phyloP scores from a whole-genome alignment of 2,113 vertebrate species.

The human region DNA sequence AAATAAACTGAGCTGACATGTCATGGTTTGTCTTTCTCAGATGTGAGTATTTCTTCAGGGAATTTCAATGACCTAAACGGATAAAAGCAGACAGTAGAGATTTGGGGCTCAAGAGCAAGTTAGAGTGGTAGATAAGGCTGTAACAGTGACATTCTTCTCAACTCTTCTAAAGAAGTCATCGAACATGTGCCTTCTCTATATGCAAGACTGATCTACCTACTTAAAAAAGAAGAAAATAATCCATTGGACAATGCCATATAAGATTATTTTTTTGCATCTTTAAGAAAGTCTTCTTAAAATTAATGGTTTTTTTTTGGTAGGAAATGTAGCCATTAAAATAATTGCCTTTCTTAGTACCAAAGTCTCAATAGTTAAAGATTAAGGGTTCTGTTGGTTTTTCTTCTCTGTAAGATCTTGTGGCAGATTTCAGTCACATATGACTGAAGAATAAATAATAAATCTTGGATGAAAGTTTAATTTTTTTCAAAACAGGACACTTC shows the following conservation, averaged over 20 bases:
- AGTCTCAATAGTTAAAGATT: background rate
- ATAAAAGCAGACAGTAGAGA: background rate
- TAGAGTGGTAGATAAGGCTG: background rate
- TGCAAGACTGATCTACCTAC: background rate
- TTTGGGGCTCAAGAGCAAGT: background rate
- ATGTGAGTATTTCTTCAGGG: background rate
- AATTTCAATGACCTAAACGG: background rate
- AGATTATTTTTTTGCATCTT: background rate
- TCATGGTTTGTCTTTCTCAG: background rate
- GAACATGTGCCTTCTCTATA: background rate
- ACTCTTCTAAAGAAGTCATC: background rate
- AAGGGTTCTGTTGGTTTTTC: constrained; percentile 2
- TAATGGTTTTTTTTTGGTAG: background rate
- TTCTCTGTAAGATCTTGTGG: background rate
- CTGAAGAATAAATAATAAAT: constrained; percentile 36
- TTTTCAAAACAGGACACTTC: background rate
- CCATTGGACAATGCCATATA: background rate
- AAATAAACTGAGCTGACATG: background rate
- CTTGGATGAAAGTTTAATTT: background rate
- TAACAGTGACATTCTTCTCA: background rate
- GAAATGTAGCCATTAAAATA: background rate
- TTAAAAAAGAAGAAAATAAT: background rate
- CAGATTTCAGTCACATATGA: background rate
- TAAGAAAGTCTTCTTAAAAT: background rate
- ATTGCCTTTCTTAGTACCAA: background rate